Base-by-base conservation (phyloP, 2,797 vertebrate species). In the Myripristis jacobus region DNA sequence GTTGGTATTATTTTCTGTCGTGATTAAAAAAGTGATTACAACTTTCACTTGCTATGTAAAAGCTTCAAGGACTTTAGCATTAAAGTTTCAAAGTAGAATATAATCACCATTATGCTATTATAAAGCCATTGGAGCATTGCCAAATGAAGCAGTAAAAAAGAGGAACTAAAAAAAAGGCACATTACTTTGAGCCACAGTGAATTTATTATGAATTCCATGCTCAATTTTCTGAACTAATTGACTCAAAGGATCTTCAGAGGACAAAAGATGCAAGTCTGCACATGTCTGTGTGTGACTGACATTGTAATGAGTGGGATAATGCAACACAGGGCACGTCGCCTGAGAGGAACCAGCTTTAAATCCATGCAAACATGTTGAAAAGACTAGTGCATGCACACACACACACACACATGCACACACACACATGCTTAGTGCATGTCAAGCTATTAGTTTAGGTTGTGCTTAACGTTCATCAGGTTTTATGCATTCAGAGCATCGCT, bases 31-130 rank as follows among this genome's bases (percentile, higher is more conserved):
- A 71, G 51, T n/a, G 6, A 80, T 54, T 82, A 46, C 65, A 52
- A 73, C 55, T 55, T 76, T 52, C 58, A 19, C n/a, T 57, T 46
- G 56, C 52, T 78, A 34, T 70, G 65, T 25, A 62, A 81, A 82
- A 66, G 57, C 78, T 72, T 80, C 52, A 58, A 82, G 64, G 80
- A 79, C 72, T 66, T 79, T 56, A 69, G 85, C 75, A 62, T 80
- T 41, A 48, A 46, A 58, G 66, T 46, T 57, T 70, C 0, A 34
- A 66, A 68, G 44, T 27, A 48, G 59, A 73, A 71, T 56, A 63
- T 76, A 83, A 84, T 76, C 54, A 73, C 34, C 58, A 44, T 76
- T 79, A 60, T 82, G 56, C 58, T 79, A 46, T 74, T 76, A 27
- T 74, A 66, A 77, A 79, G 53, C 36, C 43, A 16, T 29, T 64